Conservation (phyloP, 2,797 vertebrate species). For the Glyptemys insculpta region DNA sequence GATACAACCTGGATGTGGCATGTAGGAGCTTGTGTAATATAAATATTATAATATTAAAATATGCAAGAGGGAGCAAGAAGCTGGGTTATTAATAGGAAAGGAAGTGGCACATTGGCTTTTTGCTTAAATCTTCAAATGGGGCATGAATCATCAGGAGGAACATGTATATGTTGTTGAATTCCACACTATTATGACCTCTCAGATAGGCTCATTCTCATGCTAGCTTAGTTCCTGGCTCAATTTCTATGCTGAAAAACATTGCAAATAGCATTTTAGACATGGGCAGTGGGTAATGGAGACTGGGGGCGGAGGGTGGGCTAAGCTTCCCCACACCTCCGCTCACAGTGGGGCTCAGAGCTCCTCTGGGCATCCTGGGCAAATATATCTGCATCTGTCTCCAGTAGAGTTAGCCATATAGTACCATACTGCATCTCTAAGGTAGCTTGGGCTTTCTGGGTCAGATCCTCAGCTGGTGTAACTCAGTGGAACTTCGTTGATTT, state of each 20-base stretch:
- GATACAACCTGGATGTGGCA: neutral
- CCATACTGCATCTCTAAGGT: too few relatives aligned
- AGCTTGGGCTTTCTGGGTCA: neutral
- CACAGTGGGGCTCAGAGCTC: too few relatives aligned
- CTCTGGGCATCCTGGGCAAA: too few relatives aligned
- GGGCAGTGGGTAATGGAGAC: too few relatives aligned
- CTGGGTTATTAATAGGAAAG: neutral
- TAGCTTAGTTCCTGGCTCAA: rapidly evolving
- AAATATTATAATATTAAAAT: neutral
- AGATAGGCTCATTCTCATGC: neutral
- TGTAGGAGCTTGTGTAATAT: neutral
- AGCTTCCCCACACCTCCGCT: too few relatives aligned
- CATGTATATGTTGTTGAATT: neutral
- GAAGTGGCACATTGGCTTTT: neutral
- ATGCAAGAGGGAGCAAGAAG: neutral
- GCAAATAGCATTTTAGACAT: neutral
- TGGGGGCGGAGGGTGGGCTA: too few relatives aligned
- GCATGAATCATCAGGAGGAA: neutral
- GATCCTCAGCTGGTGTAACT: neutral
- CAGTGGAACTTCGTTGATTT: neutral
- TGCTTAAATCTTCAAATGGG: neutral
- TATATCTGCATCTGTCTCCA: too few relatives aligned
- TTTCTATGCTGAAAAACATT: neutral
- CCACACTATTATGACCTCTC: too few relatives aligned
- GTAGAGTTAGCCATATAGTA: too few relatives aligned